Evolutionary conservation across 1,140 invertebrate genomes (phyloP).

Genomic region (Bombyx mandarina): DNA sequence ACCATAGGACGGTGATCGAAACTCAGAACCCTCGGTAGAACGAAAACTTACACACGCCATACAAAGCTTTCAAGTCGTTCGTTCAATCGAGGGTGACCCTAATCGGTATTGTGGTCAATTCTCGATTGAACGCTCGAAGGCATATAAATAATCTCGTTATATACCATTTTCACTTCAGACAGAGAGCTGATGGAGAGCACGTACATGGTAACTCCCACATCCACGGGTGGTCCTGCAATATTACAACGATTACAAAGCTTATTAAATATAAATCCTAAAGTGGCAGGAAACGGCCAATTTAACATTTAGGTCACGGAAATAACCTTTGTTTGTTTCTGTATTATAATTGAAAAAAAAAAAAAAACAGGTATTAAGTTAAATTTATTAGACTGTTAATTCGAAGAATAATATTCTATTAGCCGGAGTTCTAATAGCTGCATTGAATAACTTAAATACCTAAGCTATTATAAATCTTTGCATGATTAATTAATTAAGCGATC

Average conservation of each 20-base stretch:
- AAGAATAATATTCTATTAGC: no score
- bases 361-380: no score
- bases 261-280: no score
- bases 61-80: slow-evolving; percentile 7
- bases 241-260: slow-evolving; percentile 33
- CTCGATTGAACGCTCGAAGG: neutral
- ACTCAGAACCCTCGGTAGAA: slow-evolving; percentile 36
- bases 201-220: slow-evolving; percentile 97
- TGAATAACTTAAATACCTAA: no score
- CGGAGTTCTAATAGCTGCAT: no score
- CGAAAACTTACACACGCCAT: slow-evolving; percentile 17
- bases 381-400: no score
- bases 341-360: no score
- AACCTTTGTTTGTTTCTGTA: no score
- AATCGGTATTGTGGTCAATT: slow-evolving; percentile 22
- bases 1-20: slow-evolving; percentile 51
- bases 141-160: slow-evolving; percentile 33
- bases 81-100: slow-evolving; percentile 43
- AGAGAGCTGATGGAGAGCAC: slow-evolving; percentile 97
- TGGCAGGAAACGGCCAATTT: no score
- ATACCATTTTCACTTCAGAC: slow-evolving; percentile 98
- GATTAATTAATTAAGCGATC: neutral
- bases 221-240: slow-evolving; percentile 92
- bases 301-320: no score
- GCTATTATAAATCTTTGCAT: neutral